A percentile compares a stretch with the other conserved stretches of the same genome.
Evolutionary conservation across 2,797 vertebrate genomes (phyloP).

Genomic region (Dryobates pubescens): DNA sequence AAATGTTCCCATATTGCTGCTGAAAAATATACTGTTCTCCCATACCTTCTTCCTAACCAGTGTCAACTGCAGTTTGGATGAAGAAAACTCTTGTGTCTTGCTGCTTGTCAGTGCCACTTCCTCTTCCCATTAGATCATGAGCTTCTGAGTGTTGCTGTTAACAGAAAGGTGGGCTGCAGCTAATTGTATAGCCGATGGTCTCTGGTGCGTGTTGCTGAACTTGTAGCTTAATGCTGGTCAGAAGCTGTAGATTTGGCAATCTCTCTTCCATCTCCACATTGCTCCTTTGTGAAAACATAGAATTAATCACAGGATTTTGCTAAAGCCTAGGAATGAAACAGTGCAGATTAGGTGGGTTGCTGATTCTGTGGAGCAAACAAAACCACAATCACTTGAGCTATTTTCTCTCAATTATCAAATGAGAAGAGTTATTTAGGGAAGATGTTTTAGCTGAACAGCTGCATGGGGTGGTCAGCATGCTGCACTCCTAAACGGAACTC

Average conservation of each 20-base stretch:
- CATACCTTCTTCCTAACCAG: conserved; percentile 1
- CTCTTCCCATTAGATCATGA: not conserved
- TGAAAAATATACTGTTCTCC: conserved; percentile 33
- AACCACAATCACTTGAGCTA: not conserved
- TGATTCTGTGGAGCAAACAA: not conserved
- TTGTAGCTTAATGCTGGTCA: not conserved
- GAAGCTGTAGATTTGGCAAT: not conserved
- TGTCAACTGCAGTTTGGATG: conserved; percentile 20
- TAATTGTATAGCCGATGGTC: not conserved
- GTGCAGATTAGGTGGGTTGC: not conserved
- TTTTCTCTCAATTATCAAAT: not conserved
- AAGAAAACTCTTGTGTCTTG: not conserved
- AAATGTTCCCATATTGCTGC: conserved; percentile 37
- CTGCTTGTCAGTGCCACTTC: not conserved
- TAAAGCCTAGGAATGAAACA: not conserved
- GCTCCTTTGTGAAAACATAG: conserved; percentile 18
- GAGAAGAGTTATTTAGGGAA: not conserved
- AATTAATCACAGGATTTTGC: conserved; percentile 32
- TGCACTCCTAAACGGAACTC: not conserved
- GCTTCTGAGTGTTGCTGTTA: not conserved
- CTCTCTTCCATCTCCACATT: not conserved
- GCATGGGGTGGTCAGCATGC: not conserved
- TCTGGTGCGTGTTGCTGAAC: not conserved
- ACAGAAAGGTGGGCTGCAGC: not conserved
- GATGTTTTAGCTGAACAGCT: not conserved